Percentiles rank a stretch among this genome's conserved stretches.
phyloP scores from a whole-genome alignment of 2,797 vertebrate species.

The Pseudochaenichthys georgianus region DNA sequence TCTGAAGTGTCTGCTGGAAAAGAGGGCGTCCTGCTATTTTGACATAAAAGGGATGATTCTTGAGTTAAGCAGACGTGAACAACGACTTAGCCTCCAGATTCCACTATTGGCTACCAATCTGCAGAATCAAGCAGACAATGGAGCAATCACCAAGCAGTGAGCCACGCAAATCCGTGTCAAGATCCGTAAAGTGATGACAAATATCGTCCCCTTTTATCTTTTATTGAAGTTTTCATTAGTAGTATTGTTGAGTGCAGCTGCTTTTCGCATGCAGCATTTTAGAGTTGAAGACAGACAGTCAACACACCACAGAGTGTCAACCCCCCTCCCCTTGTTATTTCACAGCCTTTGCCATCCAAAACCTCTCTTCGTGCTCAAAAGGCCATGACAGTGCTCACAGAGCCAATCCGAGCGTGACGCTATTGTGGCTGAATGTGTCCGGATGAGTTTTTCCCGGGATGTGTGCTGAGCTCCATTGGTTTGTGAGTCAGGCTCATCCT shows the following conservation, averaged over 20 bases:
- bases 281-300: constrained; percentile 27
- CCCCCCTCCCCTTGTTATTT: constrained; percentile 54
- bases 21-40: constrained; percentile 51
- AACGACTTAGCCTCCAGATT: constrained; percentile 30
- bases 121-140: constrained; percentile 31
- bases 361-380: constrained; percentile 77
- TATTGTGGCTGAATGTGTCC: constrained; percentile 74
- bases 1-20: constrained; percentile 67
- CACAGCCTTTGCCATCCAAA: constrained; percentile 70
- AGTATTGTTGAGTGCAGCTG: constrained; percentile 40
- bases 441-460: constrained; percentile 65
- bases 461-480: constrained; percentile 62
- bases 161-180: constrained; percentile 27
- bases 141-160: constrained; percentile 28
- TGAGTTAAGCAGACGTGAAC: constrained; percentile 43
- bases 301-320: constrained; percentile 32
- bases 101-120: constrained; percentile 9
- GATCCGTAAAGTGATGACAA: constrained; percentile 32
- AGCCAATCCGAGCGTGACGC: constrained; percentile 74
- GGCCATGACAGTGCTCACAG: constrained; percentile 76
- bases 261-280: constrained; percentile 38
- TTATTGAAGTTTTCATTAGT: constrained; percentile 35
- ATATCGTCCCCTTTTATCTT: constrained; percentile 12
- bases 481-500: constrained; percentile 59
- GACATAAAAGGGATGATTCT: constrained; percentile 55